These are phyloP conservation scores for Philantomba maxwellii DNA, from an alignment of 2,113 vertebrate species.

Conservation along the genomic window DNA sequence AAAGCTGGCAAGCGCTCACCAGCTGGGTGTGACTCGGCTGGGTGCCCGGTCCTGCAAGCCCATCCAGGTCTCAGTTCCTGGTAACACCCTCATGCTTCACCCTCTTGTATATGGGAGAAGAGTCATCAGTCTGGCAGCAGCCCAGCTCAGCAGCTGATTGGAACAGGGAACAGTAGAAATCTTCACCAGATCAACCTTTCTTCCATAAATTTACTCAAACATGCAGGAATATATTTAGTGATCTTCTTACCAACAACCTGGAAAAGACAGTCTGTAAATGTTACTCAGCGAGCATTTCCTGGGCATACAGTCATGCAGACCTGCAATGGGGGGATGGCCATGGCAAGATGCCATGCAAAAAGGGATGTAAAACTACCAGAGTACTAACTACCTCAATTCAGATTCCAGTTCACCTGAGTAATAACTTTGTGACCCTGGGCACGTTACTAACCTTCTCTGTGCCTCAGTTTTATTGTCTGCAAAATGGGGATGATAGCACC, in stretches of 20 bases:
- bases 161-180: background rate
- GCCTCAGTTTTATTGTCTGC: background rate
- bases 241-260: background rate
- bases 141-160: conserved; percentile 52
- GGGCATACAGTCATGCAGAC: background rate
- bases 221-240: accelerated
- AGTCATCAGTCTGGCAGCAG: conserved; percentile 9
- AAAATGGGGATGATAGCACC: background rate
- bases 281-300: background rate
- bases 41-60: conserved; percentile 42
- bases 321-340: background rate
- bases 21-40: conserved; percentile 51
- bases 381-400: background rate
- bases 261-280: background rate
- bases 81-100: conserved; percentile 34
- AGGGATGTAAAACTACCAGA: background rate
- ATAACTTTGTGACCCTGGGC: background rate
- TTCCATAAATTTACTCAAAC: background rate
- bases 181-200: background rate
- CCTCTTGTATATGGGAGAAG: background rate
- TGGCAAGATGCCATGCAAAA: background rate
- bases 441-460: background rate
- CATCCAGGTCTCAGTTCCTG: conserved; percentile 27
- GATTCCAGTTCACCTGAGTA: background rate
- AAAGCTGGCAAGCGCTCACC: conserved; percentile 49